A percentile compares a stretch with the other conserved stretches of the same genome.
Conservation (phyloP, 2,113 vertebrate genomes). For the Esox niger region DNA sequence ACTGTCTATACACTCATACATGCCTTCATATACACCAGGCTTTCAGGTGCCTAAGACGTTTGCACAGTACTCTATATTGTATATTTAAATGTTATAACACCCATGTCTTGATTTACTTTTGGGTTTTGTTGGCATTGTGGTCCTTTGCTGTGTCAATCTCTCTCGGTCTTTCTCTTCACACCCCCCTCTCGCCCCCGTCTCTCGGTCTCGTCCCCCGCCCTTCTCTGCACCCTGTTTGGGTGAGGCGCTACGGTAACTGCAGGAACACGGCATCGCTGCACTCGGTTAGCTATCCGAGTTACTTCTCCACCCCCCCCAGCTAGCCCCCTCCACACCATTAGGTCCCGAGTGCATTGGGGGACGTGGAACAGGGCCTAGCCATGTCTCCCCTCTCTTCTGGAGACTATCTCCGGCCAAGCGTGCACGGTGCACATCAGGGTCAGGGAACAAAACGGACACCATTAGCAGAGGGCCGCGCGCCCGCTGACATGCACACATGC, state of each 20-base stretch:
- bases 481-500: slow-evolving; percentile 5
- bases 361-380: too few species aligned
- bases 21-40: too few species aligned
- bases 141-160: not conserved
- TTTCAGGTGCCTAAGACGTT: too few species aligned
- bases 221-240: slow-evolving; percentile 35
- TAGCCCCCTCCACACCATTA: too few species aligned
- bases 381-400: slow-evolving; percentile 49
- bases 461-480: slow-evolving; percentile 52
- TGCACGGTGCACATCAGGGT: slow-evolving; percentile 48
- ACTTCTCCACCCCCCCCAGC: slow-evolving; percentile 46
- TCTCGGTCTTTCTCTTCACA: too few species aligned
- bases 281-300: slow-evolving; percentile 65
- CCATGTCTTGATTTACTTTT: not conserved
- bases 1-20: too few species aligned
- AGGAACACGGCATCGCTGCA: slow-evolving; percentile 49
- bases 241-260: slow-evolving; percentile 32
- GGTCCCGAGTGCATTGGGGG: too few species aligned
- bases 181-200: too few species aligned
- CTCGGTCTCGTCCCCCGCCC: too few species aligned
- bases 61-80: too few species aligned
- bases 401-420: slow-evolving; percentile 34
- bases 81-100: not conserved
- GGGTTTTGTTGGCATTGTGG: not conserved
- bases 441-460: slow-evolving; percentile 53